These are phyloP conservation scores for Cairina moschata DNA, from an alignment of 2,113 vertebrate species.

Conservation along the genomic window DNA sequence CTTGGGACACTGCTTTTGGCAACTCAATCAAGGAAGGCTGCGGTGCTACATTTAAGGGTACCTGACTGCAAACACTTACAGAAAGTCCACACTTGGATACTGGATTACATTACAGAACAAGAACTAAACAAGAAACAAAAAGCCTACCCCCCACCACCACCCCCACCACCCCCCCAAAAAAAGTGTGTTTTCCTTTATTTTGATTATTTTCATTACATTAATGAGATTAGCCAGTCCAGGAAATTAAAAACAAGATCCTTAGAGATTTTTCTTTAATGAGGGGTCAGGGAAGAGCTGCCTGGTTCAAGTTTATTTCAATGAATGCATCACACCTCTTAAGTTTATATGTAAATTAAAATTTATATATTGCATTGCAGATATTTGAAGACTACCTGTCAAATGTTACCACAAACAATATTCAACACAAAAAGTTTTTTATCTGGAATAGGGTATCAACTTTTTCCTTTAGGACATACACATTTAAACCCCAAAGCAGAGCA, in stretches of 20 bases:
- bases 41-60: neutral
- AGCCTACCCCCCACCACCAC: no score
- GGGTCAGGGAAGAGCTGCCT: neutral
- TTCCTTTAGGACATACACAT: neutral
- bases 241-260: neutral
- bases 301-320: neutral
- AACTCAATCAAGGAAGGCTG: neutral
- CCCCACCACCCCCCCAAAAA: neutral
- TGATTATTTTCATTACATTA: neutral
- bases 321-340: neutral
- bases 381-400: neutral
- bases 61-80: neutral
- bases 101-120: neutral
- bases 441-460: neutral
- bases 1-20: neutral
- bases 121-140: neutral
- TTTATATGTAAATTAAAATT: neutral
- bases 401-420: neutral
- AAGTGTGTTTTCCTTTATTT: neutral
- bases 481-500: neutral
- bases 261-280: neutral
- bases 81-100: neutral
- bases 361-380: neutral
- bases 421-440: neutral
- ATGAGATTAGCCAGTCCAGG: neutral